phyloP scores from a whole-genome alignment of 2,888 invertebrate species.

The Eueremaeus valkanovi region DNA sequence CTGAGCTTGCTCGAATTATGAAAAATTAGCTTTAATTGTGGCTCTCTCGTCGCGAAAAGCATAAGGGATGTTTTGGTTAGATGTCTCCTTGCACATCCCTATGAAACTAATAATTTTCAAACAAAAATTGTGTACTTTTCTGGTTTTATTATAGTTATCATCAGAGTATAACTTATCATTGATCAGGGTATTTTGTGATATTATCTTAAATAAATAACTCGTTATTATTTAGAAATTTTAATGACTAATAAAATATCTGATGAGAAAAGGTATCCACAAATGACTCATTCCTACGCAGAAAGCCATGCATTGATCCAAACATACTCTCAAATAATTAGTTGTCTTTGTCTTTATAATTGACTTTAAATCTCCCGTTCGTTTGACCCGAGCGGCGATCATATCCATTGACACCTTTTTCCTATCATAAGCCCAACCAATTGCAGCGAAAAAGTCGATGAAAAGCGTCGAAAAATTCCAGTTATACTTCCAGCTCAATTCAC shows the following conservation, averaged over 20 bases:
- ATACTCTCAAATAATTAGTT: background rate
- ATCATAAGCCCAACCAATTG: conserved; percentile 52
- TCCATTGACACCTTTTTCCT: conserved; percentile 50
- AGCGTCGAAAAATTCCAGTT: conserved; percentile 52
- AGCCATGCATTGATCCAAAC: background rate
- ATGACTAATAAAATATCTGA: background rate
- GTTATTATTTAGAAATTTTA: too few species aligned
- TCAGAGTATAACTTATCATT: too few species aligned
- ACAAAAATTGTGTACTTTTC: too few species aligned
- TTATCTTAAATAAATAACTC: too few species aligned
- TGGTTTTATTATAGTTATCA: too few species aligned
- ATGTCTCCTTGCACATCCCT: too few species aligned
- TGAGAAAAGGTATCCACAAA: conserved; percentile 23
- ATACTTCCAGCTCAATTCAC: conserved; percentile 52
- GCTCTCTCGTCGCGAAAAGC: too few species aligned
- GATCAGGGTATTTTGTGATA: too few species aligned
- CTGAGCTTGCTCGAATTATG: too few species aligned
- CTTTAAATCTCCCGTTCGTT: conserved; percentile 58
- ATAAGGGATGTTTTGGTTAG: too few species aligned
- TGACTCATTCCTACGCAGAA: background rate
- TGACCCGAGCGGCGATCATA: conserved; percentile 49
- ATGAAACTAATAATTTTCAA: too few species aligned
- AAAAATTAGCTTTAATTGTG: too few species aligned
- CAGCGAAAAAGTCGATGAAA: conserved; percentile 53
- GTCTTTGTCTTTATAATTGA: background rate